phyloP scores from a whole-genome alignment of 2,113 vertebrate genomes.

The Collichthys lucidus region DNA sequence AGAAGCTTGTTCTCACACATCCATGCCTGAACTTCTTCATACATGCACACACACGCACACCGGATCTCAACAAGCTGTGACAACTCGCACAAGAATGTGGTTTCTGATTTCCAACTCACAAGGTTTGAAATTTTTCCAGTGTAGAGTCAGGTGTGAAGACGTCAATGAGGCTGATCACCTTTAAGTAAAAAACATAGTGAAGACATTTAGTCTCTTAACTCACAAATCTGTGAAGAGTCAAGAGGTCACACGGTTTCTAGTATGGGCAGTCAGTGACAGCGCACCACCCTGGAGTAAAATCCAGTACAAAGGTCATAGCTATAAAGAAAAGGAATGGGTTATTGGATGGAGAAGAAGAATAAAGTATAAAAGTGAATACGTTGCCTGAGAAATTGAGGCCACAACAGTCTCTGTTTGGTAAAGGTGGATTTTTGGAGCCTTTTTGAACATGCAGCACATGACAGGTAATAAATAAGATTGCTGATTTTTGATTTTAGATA shows the following conservation, averaged over 20 bases:
- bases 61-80: slow-evolving; percentile 52
- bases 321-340: too few species aligned
- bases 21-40: not conserved
- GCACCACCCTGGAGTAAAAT: not conserved
- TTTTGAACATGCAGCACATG: too few species aligned
- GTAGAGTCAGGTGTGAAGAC: slow-evolving; percentile 87
- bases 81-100: slow-evolving; percentile 67
- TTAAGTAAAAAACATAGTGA: slow-evolving; percentile 6
- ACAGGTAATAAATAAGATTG: too few species aligned
- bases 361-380: too few species aligned
- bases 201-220: not conserved
- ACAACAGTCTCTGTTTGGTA: too few species aligned
- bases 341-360: too few species aligned
- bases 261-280: not conserved
- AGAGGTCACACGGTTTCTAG: not conserved
- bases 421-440: too few species aligned
- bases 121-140: slow-evolving; percentile 86
- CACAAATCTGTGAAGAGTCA: not conserved
- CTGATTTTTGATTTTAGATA: too few species aligned
- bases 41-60: slow-evolving; percentile 44
- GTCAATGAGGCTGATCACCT: slow-evolving; percentile 87
- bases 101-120: slow-evolving; percentile 79
- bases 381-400: too few species aligned
- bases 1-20: slow-evolving; percentile 19
- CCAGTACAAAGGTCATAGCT: not conserved